Conservation (phyloP, 2,797 vertebrate genomes). For the Sebastes baramenuke region DNA sequence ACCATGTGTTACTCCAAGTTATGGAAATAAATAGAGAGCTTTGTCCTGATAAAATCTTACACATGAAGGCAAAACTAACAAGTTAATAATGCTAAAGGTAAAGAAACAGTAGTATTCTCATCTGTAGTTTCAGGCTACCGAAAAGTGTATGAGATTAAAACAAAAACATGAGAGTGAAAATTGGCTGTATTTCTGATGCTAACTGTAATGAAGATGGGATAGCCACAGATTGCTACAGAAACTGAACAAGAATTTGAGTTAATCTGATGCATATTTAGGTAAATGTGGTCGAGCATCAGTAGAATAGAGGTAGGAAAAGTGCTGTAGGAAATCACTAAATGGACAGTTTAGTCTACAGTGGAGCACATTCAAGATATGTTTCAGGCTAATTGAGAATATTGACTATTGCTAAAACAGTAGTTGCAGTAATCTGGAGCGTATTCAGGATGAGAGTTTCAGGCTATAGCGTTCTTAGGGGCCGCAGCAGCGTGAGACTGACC, state of each 20-base stretch:
- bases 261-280: conserved; percentile 17
- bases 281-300: conserved; percentile 24
- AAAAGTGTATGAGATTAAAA: conserved; percentile 39
- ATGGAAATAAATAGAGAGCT: background rate
- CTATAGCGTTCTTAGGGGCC: conserved; percentile 73
- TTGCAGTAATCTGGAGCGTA: conserved; percentile 75
- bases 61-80: background rate
- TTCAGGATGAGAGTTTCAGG: conserved; percentile 74
- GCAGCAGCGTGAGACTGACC: conserved; percentile 92
- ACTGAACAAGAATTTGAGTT: conserved; percentile 42
- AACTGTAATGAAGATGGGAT: conserved; percentile 54
- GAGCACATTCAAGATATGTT: conserved; percentile 27
- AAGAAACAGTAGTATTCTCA: conserved; percentile 2
- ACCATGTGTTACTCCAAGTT: background rate
- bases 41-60: background rate
- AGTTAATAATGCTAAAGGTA: background rate
- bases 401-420: conserved; percentile 62
- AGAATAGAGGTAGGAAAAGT: conserved; percentile 7
- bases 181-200: background rate
- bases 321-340: background rate
- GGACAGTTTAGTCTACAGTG: conserved; percentile 23
- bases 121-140: background rate
- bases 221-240: conserved; percentile 71
- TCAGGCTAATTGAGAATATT: conserved; percentile 25
- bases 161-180: conserved; percentile 47